Evolutionary conservation across 2,797 vertebrate genomes (phyloP).

Genomic region (Pseudopleuronectes americanus): DNA sequence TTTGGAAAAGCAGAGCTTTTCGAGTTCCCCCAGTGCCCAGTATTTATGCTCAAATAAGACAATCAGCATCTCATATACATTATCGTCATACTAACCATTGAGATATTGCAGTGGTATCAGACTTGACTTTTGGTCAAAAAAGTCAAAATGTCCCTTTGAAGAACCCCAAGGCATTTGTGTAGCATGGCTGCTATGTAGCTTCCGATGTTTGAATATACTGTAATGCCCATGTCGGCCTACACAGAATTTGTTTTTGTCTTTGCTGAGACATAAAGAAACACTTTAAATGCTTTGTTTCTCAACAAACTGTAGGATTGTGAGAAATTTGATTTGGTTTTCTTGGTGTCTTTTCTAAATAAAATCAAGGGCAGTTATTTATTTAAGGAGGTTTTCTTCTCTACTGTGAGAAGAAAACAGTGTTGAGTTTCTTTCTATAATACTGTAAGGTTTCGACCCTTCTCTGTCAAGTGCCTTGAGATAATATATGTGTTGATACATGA

Average conservation of each 20-base stretch:
- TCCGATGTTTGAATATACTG: not conserved
- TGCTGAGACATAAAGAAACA: not conserved
- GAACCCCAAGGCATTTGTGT: not conserved
- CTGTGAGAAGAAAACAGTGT: too few species aligned
- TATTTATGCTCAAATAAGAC: not conserved
- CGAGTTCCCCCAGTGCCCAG: not conserved
- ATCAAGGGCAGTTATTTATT: not conserved
- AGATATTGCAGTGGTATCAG: not conserved
- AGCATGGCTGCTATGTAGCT: not conserved
- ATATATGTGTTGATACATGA: too few species aligned
- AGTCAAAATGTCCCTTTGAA: not conserved
- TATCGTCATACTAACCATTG: not conserved
- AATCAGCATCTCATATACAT: not conserved
- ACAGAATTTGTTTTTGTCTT: not conserved
- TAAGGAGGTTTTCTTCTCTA: too few species aligned
- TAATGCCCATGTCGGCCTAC: not conserved
- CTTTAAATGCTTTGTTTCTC: not conserved
- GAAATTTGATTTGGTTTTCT: not conserved
- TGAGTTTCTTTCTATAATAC: too few species aligned
- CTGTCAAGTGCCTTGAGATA: too few species aligned
- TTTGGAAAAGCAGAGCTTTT: not conserved
- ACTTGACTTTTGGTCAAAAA: not conserved
- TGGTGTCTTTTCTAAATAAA: not conserved
- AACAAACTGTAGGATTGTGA: not conserved
- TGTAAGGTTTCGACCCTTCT: too few species aligned